Percentiles rank a stretch among this genome's conserved stretches.
Evolutionary conservation across 2,113 vertebrate species (phyloP).

Genomic region (Tympanuchus pallidicinctus): DNA sequence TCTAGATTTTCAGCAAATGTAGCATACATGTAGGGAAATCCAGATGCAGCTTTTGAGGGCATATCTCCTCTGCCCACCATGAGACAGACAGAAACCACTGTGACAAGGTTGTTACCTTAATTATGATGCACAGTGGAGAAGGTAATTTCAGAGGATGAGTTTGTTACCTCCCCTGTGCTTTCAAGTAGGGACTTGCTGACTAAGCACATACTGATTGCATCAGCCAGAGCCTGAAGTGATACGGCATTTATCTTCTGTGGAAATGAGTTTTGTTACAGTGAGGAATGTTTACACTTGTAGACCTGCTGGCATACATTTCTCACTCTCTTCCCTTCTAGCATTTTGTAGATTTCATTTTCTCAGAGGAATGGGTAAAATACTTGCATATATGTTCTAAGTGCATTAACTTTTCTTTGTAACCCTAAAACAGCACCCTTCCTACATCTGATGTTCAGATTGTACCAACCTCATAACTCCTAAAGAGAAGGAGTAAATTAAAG

Average conservation of each 20-base stretch:
- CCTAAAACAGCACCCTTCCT: neutral
- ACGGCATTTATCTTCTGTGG: neutral
- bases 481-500: neutral
- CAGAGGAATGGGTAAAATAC: neutral
- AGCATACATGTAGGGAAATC: neutral
- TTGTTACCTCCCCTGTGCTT: neutral
- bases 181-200: neutral
- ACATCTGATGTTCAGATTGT: neutral
- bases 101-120: constrained; percentile 1
- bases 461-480: neutral
- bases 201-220: neutral
- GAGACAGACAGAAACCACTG: neutral
- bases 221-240: neutral
- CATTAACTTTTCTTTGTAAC: neutral
- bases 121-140: neutral
- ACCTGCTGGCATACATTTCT: neutral
- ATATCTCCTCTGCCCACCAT: neutral
- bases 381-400: neutral
- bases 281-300: neutral
- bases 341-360: constrained; percentile 5
- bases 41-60: neutral
- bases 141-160: neutral
- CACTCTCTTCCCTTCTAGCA: neutral
- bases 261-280: constrained; percentile 11
- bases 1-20: neutral